Evolutionary conservation across 2,797 vertebrate species (phyloP).

Genomic region (Naso thynnoides): DNA sequence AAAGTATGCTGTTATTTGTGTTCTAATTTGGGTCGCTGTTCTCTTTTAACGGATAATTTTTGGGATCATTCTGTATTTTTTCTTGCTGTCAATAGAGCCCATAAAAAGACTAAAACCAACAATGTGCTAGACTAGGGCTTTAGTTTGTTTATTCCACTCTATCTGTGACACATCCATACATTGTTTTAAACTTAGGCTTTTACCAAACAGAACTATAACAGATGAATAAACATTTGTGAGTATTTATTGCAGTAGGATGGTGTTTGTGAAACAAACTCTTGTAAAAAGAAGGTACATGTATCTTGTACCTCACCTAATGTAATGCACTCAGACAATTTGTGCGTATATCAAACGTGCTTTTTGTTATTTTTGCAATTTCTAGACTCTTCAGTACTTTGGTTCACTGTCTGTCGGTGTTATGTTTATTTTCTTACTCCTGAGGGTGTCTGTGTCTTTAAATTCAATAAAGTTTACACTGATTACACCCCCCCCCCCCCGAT

Average conservation of each 20-base stretch:
- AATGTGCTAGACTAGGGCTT: not conserved
- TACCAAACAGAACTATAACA: too few relatives aligned
- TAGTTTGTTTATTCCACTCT: too few relatives aligned
- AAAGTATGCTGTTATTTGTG: not conserved
- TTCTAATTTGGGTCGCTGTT: not conserved
- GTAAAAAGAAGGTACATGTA: not conserved
- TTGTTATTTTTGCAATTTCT: not conserved
- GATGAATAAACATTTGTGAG: not conserved
- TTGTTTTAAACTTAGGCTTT: too few relatives aligned
- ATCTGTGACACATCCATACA: too few relatives aligned
- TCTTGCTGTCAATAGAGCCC: too few relatives aligned
- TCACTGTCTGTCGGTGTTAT: not conserved
- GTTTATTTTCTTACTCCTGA: constrained; percentile 19
- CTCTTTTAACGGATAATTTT: not conserved
- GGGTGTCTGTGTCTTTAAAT: constrained; percentile 5
- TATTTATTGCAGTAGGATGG: not conserved
- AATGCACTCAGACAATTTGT: not conserved
- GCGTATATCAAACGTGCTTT: not conserved
- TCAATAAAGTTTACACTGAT: constrained; percentile 14
- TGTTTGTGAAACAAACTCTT: not conserved
- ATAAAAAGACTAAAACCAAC: not conserved
- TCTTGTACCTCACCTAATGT: not conserved
- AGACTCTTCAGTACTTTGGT: not conserved
- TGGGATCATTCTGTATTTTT: not conserved
- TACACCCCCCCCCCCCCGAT: constrained; percentile 29